phyloP scores from a whole-genome alignment of 2,113 vertebrate species.

The Gymnorhina tibicen region DNA sequence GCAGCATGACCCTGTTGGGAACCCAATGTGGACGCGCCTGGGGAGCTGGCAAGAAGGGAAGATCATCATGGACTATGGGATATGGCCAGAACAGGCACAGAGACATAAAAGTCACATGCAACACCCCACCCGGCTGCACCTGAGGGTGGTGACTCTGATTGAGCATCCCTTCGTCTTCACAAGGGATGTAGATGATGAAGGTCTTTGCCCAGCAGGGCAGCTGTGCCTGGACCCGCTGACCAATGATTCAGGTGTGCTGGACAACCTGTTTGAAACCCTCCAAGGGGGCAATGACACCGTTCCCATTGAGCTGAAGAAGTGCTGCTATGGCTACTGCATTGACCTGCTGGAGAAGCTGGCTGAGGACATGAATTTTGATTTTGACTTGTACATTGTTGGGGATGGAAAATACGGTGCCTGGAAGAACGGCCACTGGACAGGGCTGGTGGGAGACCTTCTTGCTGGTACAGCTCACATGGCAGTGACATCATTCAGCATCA shows the following conservation, averaged over 20 bases:
- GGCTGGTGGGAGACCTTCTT: constrained; percentile 81
- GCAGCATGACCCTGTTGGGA: constrained; percentile 89
- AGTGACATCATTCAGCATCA: constrained; percentile 84
- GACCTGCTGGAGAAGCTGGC: constrained; percentile 81
- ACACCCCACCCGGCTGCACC: constrained; percentile 76
- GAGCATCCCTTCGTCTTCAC: constrained; percentile 95
- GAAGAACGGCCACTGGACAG: constrained; percentile 83
- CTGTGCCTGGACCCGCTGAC: constrained; percentile 90
- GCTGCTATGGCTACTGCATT: constrained; percentile 85
- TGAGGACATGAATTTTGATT: constrained; percentile 85
- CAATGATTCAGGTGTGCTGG: constrained; percentile 83
- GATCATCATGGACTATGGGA: constrained; percentile 85
- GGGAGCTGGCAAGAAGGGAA: constrained; percentile 88
- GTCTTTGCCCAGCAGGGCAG: constrained; percentile 90
- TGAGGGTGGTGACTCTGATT: constrained; percentile 92
- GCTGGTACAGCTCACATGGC: constrained; percentile 82
- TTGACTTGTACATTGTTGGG: constrained; percentile 83
- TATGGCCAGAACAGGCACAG: constrained; percentile 85
- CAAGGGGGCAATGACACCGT: constrained; percentile 82
- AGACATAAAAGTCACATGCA: constrained; percentile 75
- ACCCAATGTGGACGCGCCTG: constrained; percentile 91
- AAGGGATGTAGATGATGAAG: constrained; percentile 90
- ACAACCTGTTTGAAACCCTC: constrained; percentile 85
- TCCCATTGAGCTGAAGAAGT: constrained; percentile 77
- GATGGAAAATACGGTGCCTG: constrained; percentile 84